phyloP scores from a whole-genome alignment of 2,113 vertebrate species.

The Tauraco erythrolophus region DNA sequence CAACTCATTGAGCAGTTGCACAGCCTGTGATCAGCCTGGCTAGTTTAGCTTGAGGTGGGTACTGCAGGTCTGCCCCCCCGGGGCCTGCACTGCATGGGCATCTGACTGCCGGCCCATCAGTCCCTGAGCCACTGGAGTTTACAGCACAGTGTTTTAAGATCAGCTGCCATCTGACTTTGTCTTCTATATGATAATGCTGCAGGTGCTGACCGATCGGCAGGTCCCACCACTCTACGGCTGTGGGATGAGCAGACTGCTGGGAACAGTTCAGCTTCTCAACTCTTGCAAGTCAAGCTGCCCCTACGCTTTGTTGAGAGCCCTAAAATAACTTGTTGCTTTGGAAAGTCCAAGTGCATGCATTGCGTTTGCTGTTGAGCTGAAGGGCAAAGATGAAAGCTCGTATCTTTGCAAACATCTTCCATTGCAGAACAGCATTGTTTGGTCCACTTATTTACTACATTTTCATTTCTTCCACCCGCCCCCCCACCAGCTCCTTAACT shows the following conservation, averaged over 20 bases:
- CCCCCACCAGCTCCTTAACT: not conserved
- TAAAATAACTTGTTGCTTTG: not conserved
- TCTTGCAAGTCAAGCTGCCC: not conserved
- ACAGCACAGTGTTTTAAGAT: not conserved
- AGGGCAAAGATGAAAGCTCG: not conserved
- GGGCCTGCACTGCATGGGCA: rapidly evolving
- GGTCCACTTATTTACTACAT: not conserved
- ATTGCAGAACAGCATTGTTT: not conserved
- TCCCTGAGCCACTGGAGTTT: not conserved
- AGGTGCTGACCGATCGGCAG: rapidly evolving
- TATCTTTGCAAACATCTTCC: not conserved
- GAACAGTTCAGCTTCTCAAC: not conserved
- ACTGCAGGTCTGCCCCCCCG: too few species aligned
- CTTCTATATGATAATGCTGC: rapidly evolving
- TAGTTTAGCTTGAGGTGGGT: not conserved
- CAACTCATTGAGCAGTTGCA: not conserved
- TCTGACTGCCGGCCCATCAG: not conserved
- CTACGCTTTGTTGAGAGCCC: not conserved
- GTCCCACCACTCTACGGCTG: rapidly evolving
- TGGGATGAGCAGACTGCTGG: not conserved
- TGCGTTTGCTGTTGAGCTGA: not conserved
- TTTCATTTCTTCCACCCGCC: not conserved
- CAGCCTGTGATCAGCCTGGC: not conserved
- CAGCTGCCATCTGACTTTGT: not conserved
- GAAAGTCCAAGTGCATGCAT: not conserved